Conservation (phyloP, 2,797 vertebrate genomes). For the Lagodon rhomboides region DNA sequence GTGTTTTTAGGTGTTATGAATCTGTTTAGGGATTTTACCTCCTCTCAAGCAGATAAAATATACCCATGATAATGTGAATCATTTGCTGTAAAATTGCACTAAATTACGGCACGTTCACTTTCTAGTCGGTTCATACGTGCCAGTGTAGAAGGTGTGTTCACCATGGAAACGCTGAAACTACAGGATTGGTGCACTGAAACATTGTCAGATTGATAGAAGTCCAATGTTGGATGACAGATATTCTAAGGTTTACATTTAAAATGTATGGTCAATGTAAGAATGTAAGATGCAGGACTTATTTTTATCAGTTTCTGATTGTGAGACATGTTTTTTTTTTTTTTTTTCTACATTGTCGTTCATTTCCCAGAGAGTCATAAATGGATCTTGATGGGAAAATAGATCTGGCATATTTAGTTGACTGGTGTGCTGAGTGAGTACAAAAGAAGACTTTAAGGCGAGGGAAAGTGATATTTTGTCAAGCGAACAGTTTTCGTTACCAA, state of each 20-base stretch:
- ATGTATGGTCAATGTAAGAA: background rate
- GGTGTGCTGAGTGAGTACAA: too few relatives aligned
- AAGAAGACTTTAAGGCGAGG: too few relatives aligned
- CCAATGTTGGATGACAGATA: background rate
- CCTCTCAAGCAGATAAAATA: conserved; percentile 8
- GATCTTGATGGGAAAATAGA: too few relatives aligned
- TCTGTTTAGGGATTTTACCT: conserved; percentile 7
- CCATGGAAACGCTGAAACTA: background rate
- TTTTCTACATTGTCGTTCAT: too few relatives aligned
- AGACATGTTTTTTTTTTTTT: too few relatives aligned
- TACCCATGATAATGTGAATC: background rate
- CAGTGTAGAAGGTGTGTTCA: background rate
- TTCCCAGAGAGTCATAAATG: too few relatives aligned
- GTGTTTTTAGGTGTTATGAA: background rate
- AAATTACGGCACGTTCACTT: background rate
- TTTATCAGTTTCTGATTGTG: too few relatives aligned
- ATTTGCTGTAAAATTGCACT: conserved; percentile 1
- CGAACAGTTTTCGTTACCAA: background rate
- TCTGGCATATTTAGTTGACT: too few relatives aligned
- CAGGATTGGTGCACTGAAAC: background rate
- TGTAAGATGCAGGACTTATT: too few relatives aligned
- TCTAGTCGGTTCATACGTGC: background rate
- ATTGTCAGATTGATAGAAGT: background rate
- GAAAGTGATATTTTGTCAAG: background rate
- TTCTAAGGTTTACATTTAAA: background rate